Evolutionary conservation across 1,140 invertebrate species (phyloP).

Genomic region (Nephotettix cincticeps): DNA sequence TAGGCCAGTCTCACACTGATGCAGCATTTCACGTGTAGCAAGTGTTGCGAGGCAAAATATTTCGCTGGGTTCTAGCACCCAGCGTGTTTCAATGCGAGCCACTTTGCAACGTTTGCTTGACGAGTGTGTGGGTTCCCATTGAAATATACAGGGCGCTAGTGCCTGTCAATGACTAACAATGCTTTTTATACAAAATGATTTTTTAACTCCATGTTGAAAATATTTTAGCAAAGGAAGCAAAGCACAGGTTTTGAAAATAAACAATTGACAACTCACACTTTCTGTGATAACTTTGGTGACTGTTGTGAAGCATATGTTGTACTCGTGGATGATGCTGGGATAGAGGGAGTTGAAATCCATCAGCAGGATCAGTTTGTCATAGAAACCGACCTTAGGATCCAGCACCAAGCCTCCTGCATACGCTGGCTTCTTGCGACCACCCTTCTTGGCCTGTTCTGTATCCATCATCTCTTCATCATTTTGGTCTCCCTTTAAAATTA

Average conservation of each 20-base stretch:
- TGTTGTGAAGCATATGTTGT: constrained; percentile 99
- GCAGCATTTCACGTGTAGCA: too few species aligned
- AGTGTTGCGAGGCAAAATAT: too few species aligned
- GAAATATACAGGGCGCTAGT: too few species aligned
- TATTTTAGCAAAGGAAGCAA: too few species aligned
- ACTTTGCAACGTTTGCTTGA: too few species aligned
- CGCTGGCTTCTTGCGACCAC: constrained; percentile 72
- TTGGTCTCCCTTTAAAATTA: constrained; percentile 20
- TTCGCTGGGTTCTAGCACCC: too few species aligned
- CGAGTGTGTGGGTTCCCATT: too few species aligned
- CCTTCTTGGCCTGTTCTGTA: constrained; percentile 16
- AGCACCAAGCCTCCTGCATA: constrained; percentile 94
- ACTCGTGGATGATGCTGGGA: constrained; percentile 99
- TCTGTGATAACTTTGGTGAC: background rate
- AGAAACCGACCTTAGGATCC: constrained; percentile 96
- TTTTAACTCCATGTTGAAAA: too few species aligned
- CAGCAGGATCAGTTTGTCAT: constrained; percentile 91
- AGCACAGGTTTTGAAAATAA: background rate
- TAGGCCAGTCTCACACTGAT: too few species aligned
- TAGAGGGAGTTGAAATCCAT: constrained; percentile 99
- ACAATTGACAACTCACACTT: constrained; percentile 16
- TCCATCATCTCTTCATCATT: constrained; percentile 2
- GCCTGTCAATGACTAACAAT: too few species aligned
- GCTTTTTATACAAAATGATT: too few species aligned
- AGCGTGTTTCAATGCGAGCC: too few species aligned